Evolutionary conservation across 2,797 vertebrate species (phyloP).

Genomic region (Triplophysa yarkandensis): DNA sequence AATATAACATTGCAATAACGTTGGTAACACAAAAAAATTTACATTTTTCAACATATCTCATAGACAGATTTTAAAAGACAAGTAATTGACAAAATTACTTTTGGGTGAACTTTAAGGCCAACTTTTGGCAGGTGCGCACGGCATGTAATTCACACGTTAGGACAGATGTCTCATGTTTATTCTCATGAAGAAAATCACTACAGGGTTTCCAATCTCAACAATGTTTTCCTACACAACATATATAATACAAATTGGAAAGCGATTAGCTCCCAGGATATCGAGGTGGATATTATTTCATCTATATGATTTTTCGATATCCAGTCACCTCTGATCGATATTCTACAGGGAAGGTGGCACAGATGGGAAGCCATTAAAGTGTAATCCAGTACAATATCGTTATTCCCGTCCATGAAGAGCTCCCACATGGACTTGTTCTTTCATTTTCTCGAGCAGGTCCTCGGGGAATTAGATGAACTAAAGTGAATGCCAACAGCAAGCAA

Average conservation of each 20-base stretch:
- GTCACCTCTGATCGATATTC: constrained; percentile 44
- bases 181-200: neutral
- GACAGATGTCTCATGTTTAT: constrained; percentile 2
- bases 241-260: constrained; percentile 25
- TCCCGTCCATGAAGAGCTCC: constrained; percentile 15
- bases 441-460: constrained; percentile 27
- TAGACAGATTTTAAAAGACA: too few relatives aligned
- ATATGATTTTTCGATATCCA: constrained; percentile 40
- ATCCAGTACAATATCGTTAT: constrained; percentile 40
- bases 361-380: constrained; percentile 46
- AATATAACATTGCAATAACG: too few relatives aligned
- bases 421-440: constrained; percentile 27
- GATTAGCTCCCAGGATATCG: constrained; percentile 13
- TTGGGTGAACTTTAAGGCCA: neutral
- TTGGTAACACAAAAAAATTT: too few relatives aligned
- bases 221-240: constrained; percentile 8
- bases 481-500: constrained; percentile 40
- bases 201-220: constrained; percentile 20
- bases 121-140: neutral
- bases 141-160: neutral
- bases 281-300: constrained; percentile 18
- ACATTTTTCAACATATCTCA: too few relatives aligned
- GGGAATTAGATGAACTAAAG: constrained; percentile 21
- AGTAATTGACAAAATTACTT: too few relatives aligned
- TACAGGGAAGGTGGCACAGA: constrained; percentile 35